phyloP scores from a whole-genome alignment of 2,888 invertebrate genomes.

The Sepioteuthis lessoniana region DNA sequence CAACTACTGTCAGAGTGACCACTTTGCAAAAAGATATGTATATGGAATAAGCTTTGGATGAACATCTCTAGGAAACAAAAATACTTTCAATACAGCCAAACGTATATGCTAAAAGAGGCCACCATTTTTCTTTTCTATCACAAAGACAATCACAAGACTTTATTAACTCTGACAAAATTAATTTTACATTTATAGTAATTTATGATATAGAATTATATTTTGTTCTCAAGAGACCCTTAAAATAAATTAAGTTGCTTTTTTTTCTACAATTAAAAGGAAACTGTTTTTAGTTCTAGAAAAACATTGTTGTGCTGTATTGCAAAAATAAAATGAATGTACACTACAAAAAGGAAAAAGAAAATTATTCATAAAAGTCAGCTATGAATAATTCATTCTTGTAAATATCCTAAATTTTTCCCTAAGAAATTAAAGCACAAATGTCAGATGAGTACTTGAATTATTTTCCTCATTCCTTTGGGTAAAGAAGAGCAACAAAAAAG shows the following conservation, averaged over 20 bases:
- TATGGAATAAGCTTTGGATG: too few species aligned
- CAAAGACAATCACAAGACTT: background rate
- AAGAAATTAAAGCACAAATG: background rate
- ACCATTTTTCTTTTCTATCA: background rate
- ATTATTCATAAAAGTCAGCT: background rate
- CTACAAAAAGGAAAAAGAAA: background rate
- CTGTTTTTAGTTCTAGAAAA: background rate
- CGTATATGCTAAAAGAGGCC: background rate
- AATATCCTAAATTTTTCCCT: background rate
- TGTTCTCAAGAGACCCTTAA: background rate
- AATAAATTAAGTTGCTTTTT: background rate
- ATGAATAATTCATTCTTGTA: constrained; percentile 23
- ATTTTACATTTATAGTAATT: too few species aligned
- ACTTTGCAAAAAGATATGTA: too few species aligned
- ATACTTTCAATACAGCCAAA: too few species aligned
- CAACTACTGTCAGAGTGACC: too few species aligned
- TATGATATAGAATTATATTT: background rate
- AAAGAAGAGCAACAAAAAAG: background rate
- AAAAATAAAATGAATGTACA: background rate
- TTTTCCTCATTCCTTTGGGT: background rate
- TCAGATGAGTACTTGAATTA: background rate
- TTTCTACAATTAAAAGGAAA: background rate
- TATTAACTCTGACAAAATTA: background rate
- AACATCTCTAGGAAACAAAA: too few species aligned
- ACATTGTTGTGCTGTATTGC: background rate